phyloP scores from a whole-genome alignment of 2,888 invertebrate species.

The Drosophila leonis region DNA sequence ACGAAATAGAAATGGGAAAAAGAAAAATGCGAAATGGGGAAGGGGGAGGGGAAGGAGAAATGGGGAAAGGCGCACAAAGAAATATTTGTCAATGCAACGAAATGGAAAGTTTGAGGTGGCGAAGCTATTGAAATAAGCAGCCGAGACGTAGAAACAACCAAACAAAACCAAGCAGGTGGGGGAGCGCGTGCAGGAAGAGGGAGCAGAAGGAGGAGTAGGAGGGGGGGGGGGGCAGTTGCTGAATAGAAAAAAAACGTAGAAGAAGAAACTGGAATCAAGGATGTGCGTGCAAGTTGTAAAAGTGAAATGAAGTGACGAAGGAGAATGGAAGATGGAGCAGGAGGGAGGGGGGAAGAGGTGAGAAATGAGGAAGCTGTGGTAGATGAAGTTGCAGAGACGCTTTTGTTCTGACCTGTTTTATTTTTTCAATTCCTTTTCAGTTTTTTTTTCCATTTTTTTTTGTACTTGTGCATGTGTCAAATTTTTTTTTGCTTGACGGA shows the following conservation, averaged over 20 bases:
- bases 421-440: constrained; percentile 27
- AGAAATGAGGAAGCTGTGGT: constrained; percentile 8
- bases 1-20: background rate
- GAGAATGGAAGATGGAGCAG: background rate
- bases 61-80: constrained; percentile 45
- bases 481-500: constrained; percentile 39
- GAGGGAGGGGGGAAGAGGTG: background rate
- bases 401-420: constrained; percentile 58
- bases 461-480: constrained; percentile 83
- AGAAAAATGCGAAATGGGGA: background rate
- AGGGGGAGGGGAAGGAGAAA: background rate
- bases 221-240: background rate
- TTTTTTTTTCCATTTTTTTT: constrained; percentile 33
- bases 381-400: constrained; percentile 31
- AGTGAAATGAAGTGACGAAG: constrained; percentile 71
- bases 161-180: constrained; percentile 7
- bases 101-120: constrained; percentile 73
- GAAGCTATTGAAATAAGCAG: constrained; percentile 56
- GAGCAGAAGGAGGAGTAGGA: background rate
- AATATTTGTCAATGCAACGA: constrained; percentile 75
- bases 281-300: constrained; percentile 61
- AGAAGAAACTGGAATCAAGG: constrained; percentile 44
- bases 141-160: constrained; percentile 30
- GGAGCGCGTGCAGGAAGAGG: background rate
- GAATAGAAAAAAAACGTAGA: constrained; percentile 24